These are phyloP conservation scores for Dysmachus trigonus DNA, from an alignment of 2,888 invertebrate genomes.

Conservation along the genomic window DNA sequence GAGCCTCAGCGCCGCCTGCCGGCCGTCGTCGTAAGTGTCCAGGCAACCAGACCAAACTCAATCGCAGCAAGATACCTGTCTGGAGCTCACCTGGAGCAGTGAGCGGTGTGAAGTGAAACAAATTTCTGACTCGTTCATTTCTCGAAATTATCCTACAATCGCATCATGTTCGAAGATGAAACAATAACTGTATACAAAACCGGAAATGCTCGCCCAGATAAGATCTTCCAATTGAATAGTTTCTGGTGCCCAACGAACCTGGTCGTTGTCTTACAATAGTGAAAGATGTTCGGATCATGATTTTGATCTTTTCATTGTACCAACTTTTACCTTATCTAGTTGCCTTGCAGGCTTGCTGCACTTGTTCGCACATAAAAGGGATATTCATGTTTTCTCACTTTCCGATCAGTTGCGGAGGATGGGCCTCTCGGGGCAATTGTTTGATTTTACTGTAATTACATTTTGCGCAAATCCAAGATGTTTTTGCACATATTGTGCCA, in stretches of 20 bases:
- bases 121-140: constrained; percentile 28
- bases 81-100: constrained; percentile 23
- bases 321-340: constrained; percentile 29
- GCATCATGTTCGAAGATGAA: constrained; percentile 18
- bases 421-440: neutral
- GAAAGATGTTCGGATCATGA: constrained; percentile 36
- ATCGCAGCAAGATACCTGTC: neutral
- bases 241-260: neutral
- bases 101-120: constrained; percentile 27
- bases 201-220: constrained; percentile 33
- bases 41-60: neutral
- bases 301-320: constrained; percentile 31
- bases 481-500: neutral
- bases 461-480: neutral
- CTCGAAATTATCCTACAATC: constrained; percentile 31
- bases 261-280: constrained; percentile 26
- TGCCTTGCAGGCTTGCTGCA: neutral
- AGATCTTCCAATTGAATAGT: constrained; percentile 32
- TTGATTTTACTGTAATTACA: neutral
- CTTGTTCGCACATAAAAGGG: constrained; percentile 22
- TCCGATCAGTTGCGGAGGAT: neutral
- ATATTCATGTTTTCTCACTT: constrained; percentile 5
- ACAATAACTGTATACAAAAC: constrained; percentile 33
- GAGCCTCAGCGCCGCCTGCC: neutral
- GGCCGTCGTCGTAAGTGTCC: neutral